Conservation (phyloP, 2,797 vertebrate species). For the Molossus alvarezi region DNA sequence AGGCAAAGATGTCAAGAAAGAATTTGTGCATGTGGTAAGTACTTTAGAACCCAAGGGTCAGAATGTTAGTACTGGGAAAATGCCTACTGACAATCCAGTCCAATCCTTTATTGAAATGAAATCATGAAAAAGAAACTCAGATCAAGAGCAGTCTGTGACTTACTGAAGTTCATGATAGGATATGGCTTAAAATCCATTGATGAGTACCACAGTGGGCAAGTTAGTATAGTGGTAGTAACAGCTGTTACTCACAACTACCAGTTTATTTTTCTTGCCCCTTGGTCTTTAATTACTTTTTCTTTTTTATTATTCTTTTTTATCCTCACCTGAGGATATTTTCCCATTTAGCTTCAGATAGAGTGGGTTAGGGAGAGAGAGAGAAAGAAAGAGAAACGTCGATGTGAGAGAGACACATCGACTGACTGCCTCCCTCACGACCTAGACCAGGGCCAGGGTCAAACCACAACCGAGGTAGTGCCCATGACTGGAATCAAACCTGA, state of each 20-base stretch:
- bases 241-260: background rate
- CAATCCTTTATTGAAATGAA: background rate
- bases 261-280: background rate
- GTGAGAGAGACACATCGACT: no score
- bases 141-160: background rate
- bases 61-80: background rate
- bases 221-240: background rate
- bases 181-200: background rate
- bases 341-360: no score
- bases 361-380: no score
- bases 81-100: background rate
- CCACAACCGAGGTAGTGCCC: no score
- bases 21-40: slow-evolving; percentile 98
- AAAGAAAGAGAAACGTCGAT: no score
- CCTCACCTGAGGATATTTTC: no score
- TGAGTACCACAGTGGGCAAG: background rate
- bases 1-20: slow-evolving; percentile 92
- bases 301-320: no score
- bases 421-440: no score
- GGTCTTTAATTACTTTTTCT: slow-evolving; percentile 6
- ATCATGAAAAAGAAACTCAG: background rate
- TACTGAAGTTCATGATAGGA: background rate
- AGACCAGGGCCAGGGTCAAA: no score
- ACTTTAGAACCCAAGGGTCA: slow-evolving; percentile 37
- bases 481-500: no score